Evolutionary conservation across 2,113 vertebrate species (phyloP).

Genomic region (Leucoraja erinaceus): DNA sequence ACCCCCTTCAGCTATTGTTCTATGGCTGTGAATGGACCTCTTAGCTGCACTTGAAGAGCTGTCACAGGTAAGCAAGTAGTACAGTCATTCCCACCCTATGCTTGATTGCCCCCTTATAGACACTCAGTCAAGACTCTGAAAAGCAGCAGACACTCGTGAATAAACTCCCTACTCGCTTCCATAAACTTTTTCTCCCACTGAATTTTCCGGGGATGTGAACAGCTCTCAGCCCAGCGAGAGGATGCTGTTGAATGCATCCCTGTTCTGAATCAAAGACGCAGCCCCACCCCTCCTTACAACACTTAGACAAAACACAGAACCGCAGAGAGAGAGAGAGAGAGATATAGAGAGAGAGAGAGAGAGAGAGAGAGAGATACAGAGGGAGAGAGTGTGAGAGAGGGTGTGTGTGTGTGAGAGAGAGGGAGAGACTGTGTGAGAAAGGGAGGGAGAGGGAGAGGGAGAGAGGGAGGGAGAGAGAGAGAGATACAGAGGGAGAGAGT

Average conservation of each 20-base stretch:
- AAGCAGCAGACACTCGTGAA: constrained; percentile 90
- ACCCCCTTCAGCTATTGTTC: constrained; percentile 81
- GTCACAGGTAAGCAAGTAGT: constrained; percentile 93
- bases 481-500: no score
- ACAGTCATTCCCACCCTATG: constrained; percentile 86
- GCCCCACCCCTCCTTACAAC: constrained; percentile 58
- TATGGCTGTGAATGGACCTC: constrained; percentile 73
- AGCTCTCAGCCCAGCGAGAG: constrained; percentile 71
- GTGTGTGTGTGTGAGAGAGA: no score
- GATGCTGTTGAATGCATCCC: constrained; percentile 76
- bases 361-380: no score
- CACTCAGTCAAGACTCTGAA: constrained; percentile 81
- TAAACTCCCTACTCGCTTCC: constrained; percentile 93
- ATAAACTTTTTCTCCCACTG: constrained; percentile 85
- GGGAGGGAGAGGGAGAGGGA: no score
- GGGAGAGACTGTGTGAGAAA: no score
- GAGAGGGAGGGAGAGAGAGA: no score
- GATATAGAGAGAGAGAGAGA: no score
- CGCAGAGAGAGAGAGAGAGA: no score
- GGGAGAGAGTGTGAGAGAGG: no score
- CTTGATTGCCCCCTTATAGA: constrained; percentile 90
- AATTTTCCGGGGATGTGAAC: constrained; percentile 89
- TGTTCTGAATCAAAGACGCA: constrained; percentile 74
- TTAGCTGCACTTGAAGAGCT: constrained; percentile 86
- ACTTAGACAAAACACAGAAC: constrained; percentile 38